Base-by-base conservation (phyloP, 2,113 vertebrate species). In the Pygoscelis adeliae region DNA sequence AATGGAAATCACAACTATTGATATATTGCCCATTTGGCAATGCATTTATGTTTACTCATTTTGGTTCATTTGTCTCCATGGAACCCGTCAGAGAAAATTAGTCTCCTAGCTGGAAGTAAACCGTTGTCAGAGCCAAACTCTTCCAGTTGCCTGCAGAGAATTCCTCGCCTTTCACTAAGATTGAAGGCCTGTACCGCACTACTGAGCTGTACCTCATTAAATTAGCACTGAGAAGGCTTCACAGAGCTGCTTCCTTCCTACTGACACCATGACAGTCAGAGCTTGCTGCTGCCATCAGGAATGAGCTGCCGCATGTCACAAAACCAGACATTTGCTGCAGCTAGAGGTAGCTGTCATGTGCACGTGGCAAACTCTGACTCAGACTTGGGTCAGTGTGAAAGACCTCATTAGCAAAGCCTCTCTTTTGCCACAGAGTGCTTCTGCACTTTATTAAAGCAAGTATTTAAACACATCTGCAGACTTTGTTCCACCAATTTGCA, bases 31-130 rank as follows among this genome's bases (percentile, higher is more conserved):
- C 38, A 8, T 38, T 38, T 38, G 38, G 38, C 38, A 83, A 92
- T 61, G 22, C 53, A 21, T 66, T 94, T 36, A 30, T 36, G 11
- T 95, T 94, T 89, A 81, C 59, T 80, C 23, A 50, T 83, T 91
- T 77, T 74, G 13, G 38, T 89, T 91, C 56, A 66, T 92, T 96
- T 94, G 34, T 90, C 91, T 96, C 82, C 90, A 79, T n/a, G 56
- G 80, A 95, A 84, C 36, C 65, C 30, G 83, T 52, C 47, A 92
- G 62, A 55, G 49, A 89, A 88, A 83, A 96, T 89, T 89, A 77
- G 70, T 85, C n/a, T 85, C 67, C 56, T 34, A 20, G 47, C 62
- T 95, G 65, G 53, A 92, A 90, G 55, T 9, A 55, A 83, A 69
- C 5, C 2, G 0, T 46, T 89, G n/a, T 69, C 38, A 36, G 56